Evolutionary conservation across 2,797 vertebrate genomes (phyloP).

Genomic region (Eremophila alpestris): DNA sequence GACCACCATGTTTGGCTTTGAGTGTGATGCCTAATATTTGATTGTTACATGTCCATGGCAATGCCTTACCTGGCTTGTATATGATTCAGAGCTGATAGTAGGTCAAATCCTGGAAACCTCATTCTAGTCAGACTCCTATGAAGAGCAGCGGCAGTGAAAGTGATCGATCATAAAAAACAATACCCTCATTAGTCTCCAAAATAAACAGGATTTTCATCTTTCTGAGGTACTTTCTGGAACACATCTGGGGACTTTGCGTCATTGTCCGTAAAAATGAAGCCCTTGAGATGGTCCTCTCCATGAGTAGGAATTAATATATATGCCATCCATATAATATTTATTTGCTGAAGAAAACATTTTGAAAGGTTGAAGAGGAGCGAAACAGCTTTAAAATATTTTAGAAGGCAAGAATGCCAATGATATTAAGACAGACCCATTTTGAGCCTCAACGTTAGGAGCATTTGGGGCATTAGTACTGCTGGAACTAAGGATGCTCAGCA

Average conservation of each 20-base stretch:
- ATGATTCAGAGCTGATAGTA: background rate
- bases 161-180: background rate
- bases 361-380: background rate
- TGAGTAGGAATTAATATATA: background rate
- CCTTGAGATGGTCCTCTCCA: background rate
- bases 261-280: background rate
- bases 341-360: background rate
- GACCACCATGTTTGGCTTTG: background rate
- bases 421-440: background rate
- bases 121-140: background rate
- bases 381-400: background rate
- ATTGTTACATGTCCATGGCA: background rate
- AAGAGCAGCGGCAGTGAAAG: background rate
- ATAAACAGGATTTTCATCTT: background rate
- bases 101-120: background rate
- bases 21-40: background rate
- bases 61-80: background rate
- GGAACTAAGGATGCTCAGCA: background rate
- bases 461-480: background rate
- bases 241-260: background rate
- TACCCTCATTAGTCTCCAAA: background rate
- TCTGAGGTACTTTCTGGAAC: background rate
- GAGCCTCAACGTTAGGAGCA: background rate
- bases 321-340: background rate
- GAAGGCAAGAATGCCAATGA: background rate